Conservation (phyloP, 2,797 vertebrate genomes). For the Chaenodraco wilsoni region DNA sequence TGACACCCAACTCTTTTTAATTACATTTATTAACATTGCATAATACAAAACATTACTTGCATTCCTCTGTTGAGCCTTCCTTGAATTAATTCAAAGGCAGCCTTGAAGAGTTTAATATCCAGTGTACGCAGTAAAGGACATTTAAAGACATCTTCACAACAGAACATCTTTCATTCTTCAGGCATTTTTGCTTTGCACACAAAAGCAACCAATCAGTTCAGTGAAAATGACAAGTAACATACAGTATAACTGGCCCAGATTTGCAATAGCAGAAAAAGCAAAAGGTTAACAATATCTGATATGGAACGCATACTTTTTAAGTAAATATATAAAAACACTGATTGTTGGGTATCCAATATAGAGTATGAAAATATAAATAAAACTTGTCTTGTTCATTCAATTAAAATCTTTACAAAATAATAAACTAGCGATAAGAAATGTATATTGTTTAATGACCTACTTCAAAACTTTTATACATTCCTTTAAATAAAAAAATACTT, state of each 20-base stretch:
- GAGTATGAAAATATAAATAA: conserved; percentile 78
- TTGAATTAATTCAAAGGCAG: conserved; percentile 46
- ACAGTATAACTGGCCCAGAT: conserved; percentile 75
- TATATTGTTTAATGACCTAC: conserved; percentile 72
- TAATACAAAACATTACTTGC: conserved; percentile 59
- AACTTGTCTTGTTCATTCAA: conserved; percentile 64
- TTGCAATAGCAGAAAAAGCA: conserved; percentile 74
- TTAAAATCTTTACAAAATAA: conserved; percentile 74
- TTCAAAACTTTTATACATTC: conserved; percentile 67
- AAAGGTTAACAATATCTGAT: conserved; percentile 78
- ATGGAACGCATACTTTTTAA: conserved; percentile 67
- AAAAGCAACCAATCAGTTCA: conserved; percentile 65
- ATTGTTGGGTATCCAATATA: conserved; percentile 78
- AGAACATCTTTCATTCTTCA: conserved; percentile 28
- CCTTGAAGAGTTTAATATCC: conserved; percentile 26
- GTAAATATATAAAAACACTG: conserved; percentile 76
- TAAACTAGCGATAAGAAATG: conserved; percentile 69
- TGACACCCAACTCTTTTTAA: conserved; percentile 22
- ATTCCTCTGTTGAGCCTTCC: conserved; percentile 40
- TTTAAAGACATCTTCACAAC: conserved; percentile 45
- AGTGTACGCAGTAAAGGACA: conserved; percentile 42
- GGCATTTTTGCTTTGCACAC: conserved; percentile 56
- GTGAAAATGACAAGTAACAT: conserved; percentile 63
- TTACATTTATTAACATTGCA: conserved; percentile 61
- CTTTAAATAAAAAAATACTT: conserved; percentile 61